phyloP scores from a whole-genome alignment of 1,140 invertebrate species.

The Trichonephila clavata region DNA sequence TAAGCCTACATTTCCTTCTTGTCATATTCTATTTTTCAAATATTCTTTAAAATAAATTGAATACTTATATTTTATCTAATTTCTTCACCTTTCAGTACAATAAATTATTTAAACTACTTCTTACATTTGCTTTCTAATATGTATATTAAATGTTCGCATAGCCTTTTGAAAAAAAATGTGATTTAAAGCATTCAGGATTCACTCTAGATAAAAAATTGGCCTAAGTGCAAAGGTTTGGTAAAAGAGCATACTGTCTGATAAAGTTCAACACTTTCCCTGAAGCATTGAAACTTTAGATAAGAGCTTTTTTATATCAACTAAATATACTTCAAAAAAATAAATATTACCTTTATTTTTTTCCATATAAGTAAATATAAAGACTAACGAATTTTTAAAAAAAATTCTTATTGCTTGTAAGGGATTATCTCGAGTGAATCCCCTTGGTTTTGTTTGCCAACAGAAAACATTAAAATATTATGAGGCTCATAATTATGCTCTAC shows the following conservation, averaged over 20 bases:
- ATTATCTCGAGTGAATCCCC: not conserved
- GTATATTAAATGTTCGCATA: not conserved
- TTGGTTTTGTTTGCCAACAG: not conserved
- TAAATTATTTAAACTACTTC: not conserved
- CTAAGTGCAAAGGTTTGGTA: too few species aligned
- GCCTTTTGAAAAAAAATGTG: not conserved
- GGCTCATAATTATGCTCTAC: not conserved
- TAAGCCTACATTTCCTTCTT: not conserved
- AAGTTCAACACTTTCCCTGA: too few species aligned
- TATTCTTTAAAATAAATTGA: not conserved
- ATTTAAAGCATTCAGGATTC: not conserved
- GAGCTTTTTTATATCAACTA: too few species aligned
- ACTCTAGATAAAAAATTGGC: too few species aligned
- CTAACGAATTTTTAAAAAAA: not conserved
- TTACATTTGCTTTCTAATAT: not conserved
- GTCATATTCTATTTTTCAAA: not conserved
- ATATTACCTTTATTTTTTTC: too few species aligned
- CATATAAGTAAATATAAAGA: not conserved
- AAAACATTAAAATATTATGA: not conserved
- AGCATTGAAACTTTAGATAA: too few species aligned
- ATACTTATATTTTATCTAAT: too few species aligned
- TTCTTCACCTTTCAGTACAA: too few species aligned
- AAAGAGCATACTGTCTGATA: too few species aligned
- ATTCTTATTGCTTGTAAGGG: not conserved
- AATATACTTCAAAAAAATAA: too few species aligned